Evolutionary conservation across 2,888 invertebrate genomes (phyloP).

Genomic region (Drosophila acutilabella): DNA sequence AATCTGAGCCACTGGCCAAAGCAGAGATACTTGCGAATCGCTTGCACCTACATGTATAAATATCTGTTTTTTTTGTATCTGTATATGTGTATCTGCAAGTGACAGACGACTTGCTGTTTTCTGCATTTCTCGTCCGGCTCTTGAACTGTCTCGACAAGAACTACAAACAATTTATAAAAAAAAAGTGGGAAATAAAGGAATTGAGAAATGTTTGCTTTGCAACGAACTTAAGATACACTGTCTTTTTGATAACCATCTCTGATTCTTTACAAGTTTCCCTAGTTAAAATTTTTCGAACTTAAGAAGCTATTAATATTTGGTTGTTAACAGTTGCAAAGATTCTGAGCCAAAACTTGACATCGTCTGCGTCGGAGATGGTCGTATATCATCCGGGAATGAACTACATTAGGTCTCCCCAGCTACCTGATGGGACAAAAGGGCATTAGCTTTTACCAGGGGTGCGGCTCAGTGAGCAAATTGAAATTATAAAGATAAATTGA

Average conservation of each 20-base stretch:
- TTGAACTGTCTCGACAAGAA: conserved; percentile 64
- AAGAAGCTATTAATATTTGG: no score
- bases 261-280: not conserved
- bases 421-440: conserved; percentile 14
- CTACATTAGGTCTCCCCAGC: not conserved
- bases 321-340: not conserved
- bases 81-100: conserved; percentile 38
- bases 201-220: not conserved
- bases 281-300: no score
- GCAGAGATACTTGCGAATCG: conserved; percentile 35
- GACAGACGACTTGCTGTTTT: conserved; percentile 53
- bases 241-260: not conserved
- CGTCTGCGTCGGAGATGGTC: not conserved
- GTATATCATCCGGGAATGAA: not conserved
- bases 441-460: conserved; percentile 33
- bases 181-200: conserved; percentile 11
- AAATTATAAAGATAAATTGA: conserved; percentile 76
- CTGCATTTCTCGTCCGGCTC: conserved; percentile 65
- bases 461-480: conserved; percentile 56
- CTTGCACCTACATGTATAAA: conserved; percentile 36
- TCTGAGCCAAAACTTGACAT: not conserved
- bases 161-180: conserved; percentile 56
- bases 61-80: conserved; percentile 30
- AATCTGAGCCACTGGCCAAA: conserved; percentile 37
- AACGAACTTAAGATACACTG: conserved; percentile 37